phyloP scores from a whole-genome alignment of 64 coral and sea anemone genomes.

The Actinia tenebrosa region DNA sequence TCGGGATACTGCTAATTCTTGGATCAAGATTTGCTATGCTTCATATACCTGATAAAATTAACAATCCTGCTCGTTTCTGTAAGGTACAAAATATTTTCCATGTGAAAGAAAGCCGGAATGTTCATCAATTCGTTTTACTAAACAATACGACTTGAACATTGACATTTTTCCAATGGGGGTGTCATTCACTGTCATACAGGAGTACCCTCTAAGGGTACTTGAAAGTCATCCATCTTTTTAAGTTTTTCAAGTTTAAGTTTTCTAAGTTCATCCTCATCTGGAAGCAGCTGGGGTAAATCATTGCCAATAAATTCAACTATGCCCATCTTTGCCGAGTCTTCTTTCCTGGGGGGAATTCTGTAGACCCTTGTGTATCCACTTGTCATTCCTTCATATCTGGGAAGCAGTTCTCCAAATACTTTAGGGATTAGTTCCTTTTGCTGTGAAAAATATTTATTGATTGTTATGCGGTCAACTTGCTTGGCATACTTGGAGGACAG shows the following conservation, averaged over 20 bases:
- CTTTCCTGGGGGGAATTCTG: slow-evolving; percentile 87
- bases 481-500: background rate
- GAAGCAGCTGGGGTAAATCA: slow-evolving; percentile 66
- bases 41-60: too few species aligned
- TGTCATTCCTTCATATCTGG: slow-evolving; percentile 55
- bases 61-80: too few species aligned
- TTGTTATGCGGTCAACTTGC: background rate
- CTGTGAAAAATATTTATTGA: slow-evolving; percentile 33
- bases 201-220: slow-evolving; percentile 72
- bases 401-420: slow-evolving; percentile 85
- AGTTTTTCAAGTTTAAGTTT: slow-evolving; percentile 77
- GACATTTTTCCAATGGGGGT: background rate
- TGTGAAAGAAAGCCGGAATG: too few species aligned
- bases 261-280: slow-evolving; percentile 69
- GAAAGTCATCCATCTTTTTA: slow-evolving; percentile 39
- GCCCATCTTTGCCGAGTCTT: slow-evolving; percentile 91
- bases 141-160: too few species aligned
- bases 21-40: too few species aligned
- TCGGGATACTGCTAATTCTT: too few species aligned
- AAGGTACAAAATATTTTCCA: too few species aligned
- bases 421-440: slow-evolving; percentile 95
- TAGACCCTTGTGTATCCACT: slow-evolving; percentile 85
- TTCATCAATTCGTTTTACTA: too few species aligned
- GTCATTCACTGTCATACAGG: slow-evolving; percentile 36
- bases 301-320: slow-evolving; percentile 94